Evolutionary conservation across 2,797 vertebrate species (phyloP).

Genomic region (Cryptoprocta ferox): DNA sequence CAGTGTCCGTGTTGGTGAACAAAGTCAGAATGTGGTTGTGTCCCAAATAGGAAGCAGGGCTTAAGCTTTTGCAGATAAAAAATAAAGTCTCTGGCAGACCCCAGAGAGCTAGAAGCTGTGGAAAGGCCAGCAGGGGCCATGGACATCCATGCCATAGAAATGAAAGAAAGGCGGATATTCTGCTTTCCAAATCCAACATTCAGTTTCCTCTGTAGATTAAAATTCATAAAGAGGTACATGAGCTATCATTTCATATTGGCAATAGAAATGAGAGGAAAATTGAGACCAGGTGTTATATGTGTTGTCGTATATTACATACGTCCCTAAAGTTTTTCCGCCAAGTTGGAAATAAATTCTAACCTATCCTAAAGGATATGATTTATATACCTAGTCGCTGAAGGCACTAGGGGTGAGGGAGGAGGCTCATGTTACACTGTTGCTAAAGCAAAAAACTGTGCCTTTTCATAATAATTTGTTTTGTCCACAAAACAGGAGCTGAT

Average conservation of each 20-base stretch:
- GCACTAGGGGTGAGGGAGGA: not conserved
- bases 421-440: not conserved
- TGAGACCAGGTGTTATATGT: not conserved
- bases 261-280: not conserved
- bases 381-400: not conserved
- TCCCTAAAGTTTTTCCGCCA: not conserved
- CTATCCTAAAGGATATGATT: constrained; percentile 19
- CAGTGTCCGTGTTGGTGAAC: not conserved
- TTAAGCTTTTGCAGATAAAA: not conserved
- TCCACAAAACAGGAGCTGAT: not conserved
- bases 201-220: not conserved
- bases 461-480: constrained; percentile 15
- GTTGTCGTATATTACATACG: not conserved
- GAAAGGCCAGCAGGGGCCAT: not conserved
- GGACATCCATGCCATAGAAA: not conserved
- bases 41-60: not conserved
- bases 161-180: not conserved
- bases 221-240: not conserved
- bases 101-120: not conserved
- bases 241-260: constrained; percentile 34
- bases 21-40: not conserved
- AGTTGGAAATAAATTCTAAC: constrained; percentile 40
- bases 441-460: not conserved
- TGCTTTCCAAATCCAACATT: not conserved
- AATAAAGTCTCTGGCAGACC: not conserved